phyloP scores from a whole-genome alignment of 2,113 vertebrate species.

The Phrynocephalus versicolor region DNA sequence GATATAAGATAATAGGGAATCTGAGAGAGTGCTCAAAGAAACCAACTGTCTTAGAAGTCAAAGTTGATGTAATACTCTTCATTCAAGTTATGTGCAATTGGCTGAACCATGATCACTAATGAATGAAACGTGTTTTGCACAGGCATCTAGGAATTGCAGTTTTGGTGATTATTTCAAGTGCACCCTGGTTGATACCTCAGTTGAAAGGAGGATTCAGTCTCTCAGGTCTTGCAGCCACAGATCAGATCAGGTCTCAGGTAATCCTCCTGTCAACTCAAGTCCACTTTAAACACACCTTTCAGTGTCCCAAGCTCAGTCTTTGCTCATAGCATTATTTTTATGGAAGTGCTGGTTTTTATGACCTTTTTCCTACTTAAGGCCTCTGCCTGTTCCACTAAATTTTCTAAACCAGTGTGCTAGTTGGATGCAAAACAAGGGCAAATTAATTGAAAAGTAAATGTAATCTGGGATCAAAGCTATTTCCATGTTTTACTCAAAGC shows the following conservation, averaged over 20 bases:
- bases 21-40: not conserved
- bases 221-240: too few species aligned
- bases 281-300: not conserved
- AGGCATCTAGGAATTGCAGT: not conserved
- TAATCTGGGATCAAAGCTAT: not conserved
- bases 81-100: not conserved
- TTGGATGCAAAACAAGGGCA: not conserved
- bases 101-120: not conserved
- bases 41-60: not conserved
- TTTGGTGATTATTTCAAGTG: not conserved
- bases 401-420: not conserved
- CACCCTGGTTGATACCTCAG: not conserved
- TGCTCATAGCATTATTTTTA: not conserved
- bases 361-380: too few species aligned
- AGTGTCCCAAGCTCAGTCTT: not conserved
- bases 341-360: not conserved
- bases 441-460: constrained; percentile 6
- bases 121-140: not conserved
- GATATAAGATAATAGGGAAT: not conserved
- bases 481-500: not conserved
- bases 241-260: too few species aligned
- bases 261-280: not conserved
- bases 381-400: not conserved
- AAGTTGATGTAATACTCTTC: not conserved
- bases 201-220: not conserved